These are phyloP conservation scores for Bombyx huttoni DNA, from an alignment of 2,888 invertebrate genomes.

Conservation along the genomic window DNA sequence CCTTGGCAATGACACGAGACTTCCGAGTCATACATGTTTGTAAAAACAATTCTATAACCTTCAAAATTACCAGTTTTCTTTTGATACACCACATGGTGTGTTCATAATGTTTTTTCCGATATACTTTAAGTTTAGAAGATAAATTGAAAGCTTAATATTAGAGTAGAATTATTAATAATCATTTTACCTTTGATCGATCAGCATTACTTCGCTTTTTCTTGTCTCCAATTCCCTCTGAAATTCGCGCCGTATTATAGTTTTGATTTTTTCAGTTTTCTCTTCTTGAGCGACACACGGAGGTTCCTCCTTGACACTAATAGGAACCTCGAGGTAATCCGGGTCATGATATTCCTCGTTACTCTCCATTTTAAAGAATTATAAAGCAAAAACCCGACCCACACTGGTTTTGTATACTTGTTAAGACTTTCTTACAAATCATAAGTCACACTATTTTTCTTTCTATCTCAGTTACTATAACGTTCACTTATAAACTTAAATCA, in stretches of 20 bases:
- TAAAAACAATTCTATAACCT: slow-evolving; percentile 7
- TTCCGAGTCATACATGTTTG: not conserved
- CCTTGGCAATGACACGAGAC: not conserved
- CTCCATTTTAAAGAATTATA: slow-evolving; percentile 41
- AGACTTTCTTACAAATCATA: slow-evolving; percentile 13
- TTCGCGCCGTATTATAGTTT: slow-evolving; percentile 77
- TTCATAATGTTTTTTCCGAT: not conserved
- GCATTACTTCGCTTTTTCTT: slow-evolving; percentile 79
- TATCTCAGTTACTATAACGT: slow-evolving; percentile 5
- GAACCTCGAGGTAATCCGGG: slow-evolving; percentile 68
- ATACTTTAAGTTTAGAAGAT: not conserved
- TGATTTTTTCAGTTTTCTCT: slow-evolving; percentile 62
- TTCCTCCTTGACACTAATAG: slow-evolving; percentile 30
- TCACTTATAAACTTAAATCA: slow-evolving; percentile 28
- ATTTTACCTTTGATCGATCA: slow-evolving; percentile 74
- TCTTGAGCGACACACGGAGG: slow-evolving; percentile 33
- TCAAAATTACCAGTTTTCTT: not conserved
- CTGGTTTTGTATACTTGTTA: slow-evolving; percentile 22
- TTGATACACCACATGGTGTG: slow-evolving; percentile 6
- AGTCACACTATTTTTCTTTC: slow-evolving; percentile 21
- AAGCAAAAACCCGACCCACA: slow-evolving; percentile 35
- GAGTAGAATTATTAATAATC: slow-evolving; percentile 3
- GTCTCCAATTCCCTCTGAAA: slow-evolving; percentile 78
- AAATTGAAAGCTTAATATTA: not conserved
- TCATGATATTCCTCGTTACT: slow-evolving; percentile 69